Percentiles rank a stretch among this genome's conserved stretches.
Evolutionary conservation across 2,113 vertebrate genomes (phyloP).

Genomic region (Myiagra hebetior): DNA sequence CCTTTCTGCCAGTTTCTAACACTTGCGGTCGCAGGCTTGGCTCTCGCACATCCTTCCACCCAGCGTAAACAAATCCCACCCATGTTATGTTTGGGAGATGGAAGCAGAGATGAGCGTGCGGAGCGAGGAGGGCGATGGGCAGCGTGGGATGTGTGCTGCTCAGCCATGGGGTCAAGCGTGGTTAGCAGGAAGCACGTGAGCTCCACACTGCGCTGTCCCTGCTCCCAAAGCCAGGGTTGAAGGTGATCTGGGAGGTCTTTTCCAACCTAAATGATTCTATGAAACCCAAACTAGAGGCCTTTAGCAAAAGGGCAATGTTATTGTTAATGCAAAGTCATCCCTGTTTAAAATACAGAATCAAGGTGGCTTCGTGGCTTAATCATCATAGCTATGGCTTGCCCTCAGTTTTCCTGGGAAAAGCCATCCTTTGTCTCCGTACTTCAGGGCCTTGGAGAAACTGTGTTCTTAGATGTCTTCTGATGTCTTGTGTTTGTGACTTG

Average conservation of each 20-base stretch:
- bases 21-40: not conserved
- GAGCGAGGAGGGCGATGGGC: not conserved
- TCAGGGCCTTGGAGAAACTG: not conserved
- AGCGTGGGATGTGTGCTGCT: slow-evolving; percentile 29
- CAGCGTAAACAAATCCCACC: slow-evolving; percentile 42
- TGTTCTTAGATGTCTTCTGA: not conserved
- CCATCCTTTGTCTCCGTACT: not conserved
- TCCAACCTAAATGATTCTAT: not conserved
- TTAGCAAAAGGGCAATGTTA: not conserved
- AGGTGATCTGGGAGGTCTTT: not conserved
- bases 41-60: not conserved
- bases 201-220: not conserved
- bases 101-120: slow-evolving; percentile 16
- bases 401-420: not conserved
- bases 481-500: not conserved
- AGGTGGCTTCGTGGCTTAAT: not conserved
- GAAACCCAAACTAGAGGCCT: not conserved
- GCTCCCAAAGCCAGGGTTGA: not conserved
- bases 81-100: not conserved
- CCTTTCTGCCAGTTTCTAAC: slow-evolving; percentile 24
- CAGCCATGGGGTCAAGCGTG: not conserved
- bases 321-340: not conserved
- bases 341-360: not conserved
- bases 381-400: not conserved
- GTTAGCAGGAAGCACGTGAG: not conserved